phyloP scores from a whole-genome alignment of 2,113 vertebrate species.

The Stigmatopora nigra region DNA sequence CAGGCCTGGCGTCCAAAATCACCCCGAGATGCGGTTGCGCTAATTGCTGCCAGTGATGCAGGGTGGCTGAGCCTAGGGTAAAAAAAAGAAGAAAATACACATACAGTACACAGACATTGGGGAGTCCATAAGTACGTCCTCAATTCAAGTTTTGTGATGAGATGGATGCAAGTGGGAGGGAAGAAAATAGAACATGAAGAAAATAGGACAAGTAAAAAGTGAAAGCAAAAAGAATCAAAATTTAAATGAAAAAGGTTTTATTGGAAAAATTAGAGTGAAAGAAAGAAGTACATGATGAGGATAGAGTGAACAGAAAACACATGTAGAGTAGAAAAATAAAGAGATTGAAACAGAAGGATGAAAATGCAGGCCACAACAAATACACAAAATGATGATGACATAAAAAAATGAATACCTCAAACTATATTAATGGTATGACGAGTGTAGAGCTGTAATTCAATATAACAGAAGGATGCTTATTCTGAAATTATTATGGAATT shows the following conservation, averaged over 20 bases:
- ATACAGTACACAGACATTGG: not conserved
- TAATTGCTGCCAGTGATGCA: constrained; percentile 98
- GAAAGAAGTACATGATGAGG: not conserved
- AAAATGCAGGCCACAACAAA: not conserved
- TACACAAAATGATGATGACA: not conserved
- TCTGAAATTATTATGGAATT: too few species aligned
- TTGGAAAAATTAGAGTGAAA: not conserved
- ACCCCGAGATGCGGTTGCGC: constrained; percentile 96
- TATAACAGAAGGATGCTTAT: not conserved
- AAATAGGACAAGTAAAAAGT: not conserved
- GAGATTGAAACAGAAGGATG: not conserved
- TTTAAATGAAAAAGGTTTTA: constrained; percentile 3
- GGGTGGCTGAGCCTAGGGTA: constrained; percentile 84
- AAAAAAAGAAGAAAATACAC: constrained; percentile 8
- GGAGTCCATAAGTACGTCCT: too few species aligned
- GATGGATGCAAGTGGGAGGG: not conserved
- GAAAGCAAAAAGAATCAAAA: not conserved
- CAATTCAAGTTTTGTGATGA: not conserved
- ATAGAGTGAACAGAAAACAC: not conserved
- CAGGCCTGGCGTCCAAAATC: constrained; percentile 88
- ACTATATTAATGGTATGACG: not conserved
- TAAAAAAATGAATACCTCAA: not conserved
- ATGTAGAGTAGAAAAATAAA: not conserved
- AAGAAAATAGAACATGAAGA: not conserved
- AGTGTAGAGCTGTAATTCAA: not conserved